Evolutionary conservation across 2,888 invertebrate genomes (phyloP).

Genomic region (Ferrisia virgata): DNA sequence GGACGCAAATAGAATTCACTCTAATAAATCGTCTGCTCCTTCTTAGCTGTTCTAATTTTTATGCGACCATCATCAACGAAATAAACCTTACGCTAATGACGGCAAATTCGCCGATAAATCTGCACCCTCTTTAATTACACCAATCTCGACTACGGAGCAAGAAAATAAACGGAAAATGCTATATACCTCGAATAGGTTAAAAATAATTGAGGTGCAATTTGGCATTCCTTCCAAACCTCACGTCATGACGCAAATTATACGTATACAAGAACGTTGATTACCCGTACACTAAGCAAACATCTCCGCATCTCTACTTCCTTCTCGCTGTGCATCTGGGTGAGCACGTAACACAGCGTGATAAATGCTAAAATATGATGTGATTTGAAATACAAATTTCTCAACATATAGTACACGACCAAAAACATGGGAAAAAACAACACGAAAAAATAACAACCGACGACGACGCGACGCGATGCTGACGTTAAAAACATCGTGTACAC

Average conservation of each 20-base stretch:
- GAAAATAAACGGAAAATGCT: background rate
- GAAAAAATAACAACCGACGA: background rate
- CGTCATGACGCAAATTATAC: background rate
- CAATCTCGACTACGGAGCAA: background rate
- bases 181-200: background rate
- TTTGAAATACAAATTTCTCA: conserved; percentile 38
- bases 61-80: background rate
- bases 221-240: background rate
- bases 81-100: background rate
- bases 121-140: background rate
- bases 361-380: conserved; percentile 21
- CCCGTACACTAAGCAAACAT: background rate
- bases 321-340: background rate
- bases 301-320: background rate
- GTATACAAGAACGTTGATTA: background rate
- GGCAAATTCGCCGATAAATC: background rate
- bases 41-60: background rate
- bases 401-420: background rate
- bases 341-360: background rate
- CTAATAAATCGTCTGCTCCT: no score
- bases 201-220: background rate
- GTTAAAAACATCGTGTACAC: background rate
- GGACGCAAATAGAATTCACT: no score
- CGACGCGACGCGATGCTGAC: background rate
- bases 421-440: background rate